These are phyloP conservation scores for Colletes latitarsis DNA, from an alignment of 1,140 invertebrate species.

Conservation along the genomic window DNA sequence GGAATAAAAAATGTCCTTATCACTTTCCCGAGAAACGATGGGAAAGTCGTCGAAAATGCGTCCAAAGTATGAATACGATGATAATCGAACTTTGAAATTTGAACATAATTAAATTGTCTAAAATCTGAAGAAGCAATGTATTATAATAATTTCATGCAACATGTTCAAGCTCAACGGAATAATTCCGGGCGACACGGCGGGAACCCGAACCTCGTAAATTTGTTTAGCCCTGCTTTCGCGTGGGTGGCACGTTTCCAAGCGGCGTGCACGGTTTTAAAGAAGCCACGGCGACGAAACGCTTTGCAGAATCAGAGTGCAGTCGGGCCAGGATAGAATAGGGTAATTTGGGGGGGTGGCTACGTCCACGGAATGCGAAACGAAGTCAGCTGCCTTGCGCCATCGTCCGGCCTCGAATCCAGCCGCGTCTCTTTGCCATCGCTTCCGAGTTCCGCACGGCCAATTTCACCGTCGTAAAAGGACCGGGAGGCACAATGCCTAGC, in stretches of 20 bases:
- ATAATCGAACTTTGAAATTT: too few relatives aligned
- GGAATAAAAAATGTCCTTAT: too few relatives aligned
- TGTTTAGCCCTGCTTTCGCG: constrained; percentile 32
- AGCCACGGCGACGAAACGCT: constrained; percentile 38
- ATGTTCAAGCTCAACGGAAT: too few relatives aligned
- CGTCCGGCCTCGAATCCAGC: constrained; percentile 19
- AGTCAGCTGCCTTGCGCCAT: constrained; percentile 12
- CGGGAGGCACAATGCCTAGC: constrained; percentile 41
- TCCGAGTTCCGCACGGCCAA: constrained; percentile 57
- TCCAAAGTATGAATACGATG: too few relatives aligned
- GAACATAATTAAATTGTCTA: too few relatives aligned
- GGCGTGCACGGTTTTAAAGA: constrained; percentile 20
- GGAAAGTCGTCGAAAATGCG: too few relatives aligned
- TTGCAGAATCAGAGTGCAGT: constrained; percentile 60
- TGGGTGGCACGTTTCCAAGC: constrained; percentile 34
- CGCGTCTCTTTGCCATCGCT: constrained; percentile 55
- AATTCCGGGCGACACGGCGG: too few relatives aligned
- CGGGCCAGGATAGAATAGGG: constrained; percentile 61
- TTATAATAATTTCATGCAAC: too few relatives aligned
- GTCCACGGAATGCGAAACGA: constrained; percentile 61
- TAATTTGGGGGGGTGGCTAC: constrained; percentile 68
- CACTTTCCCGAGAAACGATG: too few relatives aligned
- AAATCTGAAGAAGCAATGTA: too few relatives aligned
- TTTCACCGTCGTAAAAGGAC: constrained; percentile 61
- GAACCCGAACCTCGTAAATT: constrained; percentile 12